Base-by-base conservation (phyloP, 2,888 invertebrate genomes). In the Resseliella maxima region DNA sequence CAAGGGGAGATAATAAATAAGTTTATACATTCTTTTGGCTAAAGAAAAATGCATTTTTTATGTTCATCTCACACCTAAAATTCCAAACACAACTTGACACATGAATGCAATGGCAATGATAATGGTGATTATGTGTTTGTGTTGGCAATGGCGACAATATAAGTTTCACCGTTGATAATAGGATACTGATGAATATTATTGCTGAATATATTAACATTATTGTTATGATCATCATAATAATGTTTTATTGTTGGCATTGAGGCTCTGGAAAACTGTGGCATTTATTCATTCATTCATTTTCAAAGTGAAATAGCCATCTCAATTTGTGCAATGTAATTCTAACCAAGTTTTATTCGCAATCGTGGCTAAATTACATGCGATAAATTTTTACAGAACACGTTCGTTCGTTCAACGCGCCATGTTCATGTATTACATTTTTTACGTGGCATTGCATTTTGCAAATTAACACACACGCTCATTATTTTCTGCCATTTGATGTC, bases 391-490 rank as follows among this genome's bases (percentile, higher is more conserved):
- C 15, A 72, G 12, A 72, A 72, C 31, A 31, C 64, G 64, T 64
- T 64, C n/a, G n/a, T n/a, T 64, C 24, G 27, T 50, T 50, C 10
- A 2, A 50, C 21, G 59, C n/a, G 59, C n/a, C 24, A n/a, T 83
- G 24, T 38, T 21, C 83, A 83, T 83, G 38, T 38, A n/a, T n/a
- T 83, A 83, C 38, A 83, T n/a, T 83, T 83, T 18, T 38, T n/a
- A 54, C 24, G 18, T 72, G 35, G 15, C 72, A 35, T 31, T 72
- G 72, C 72, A 72, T 72, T 36, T 36, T 72, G 72, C 72, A 72
- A 72, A 83, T 38, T 83, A 38, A 38, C 83, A 83, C 64, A 64
- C 83, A 38, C 83, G 83, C 83, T 83, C 83, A 38, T 83, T 83
- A 38, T 38, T 83, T 83, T 83, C 24, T 31, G 15, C 72, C 31